Conservation (phyloP, 2,888 invertebrate genomes). For the Pammene fasciana region DNA sequence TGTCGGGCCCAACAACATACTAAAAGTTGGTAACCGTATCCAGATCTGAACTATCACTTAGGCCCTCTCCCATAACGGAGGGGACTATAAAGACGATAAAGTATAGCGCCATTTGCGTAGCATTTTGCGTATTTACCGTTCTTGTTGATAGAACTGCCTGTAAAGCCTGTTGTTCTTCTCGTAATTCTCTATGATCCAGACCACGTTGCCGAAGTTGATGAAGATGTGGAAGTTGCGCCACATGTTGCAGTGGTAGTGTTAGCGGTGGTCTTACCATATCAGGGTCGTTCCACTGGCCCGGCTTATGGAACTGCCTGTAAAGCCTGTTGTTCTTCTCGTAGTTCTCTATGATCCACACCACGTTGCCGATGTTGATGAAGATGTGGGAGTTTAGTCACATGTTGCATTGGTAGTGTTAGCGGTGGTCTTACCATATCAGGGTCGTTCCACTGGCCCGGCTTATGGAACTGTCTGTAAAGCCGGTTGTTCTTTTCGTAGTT, state of each 20-base stretch:
- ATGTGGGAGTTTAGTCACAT: too few species aligned
- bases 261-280: constrained; percentile 83
- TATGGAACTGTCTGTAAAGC: constrained; percentile 77
- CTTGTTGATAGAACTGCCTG: constrained; percentile 64
- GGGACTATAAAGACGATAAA: too few species aligned
- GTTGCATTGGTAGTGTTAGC: too few species aligned
- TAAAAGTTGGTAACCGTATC: too few species aligned
- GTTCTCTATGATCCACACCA: constrained; percentile 80
- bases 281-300: constrained; percentile 89
- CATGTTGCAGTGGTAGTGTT: constrained; percentile 81
- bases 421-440: constrained; percentile 85
- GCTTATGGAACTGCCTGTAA: constrained; percentile 81
- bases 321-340: constrained; percentile 75
- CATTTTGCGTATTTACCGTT: too few species aligned
- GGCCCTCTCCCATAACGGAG: too few species aligned
- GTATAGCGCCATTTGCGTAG: too few species aligned
- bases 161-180: constrained; percentile 72
- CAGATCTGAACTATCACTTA: too few species aligned
- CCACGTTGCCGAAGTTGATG: constrained; percentile 81
- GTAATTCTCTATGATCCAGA: constrained; percentile 81
- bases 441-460: constrained; percentile 89
- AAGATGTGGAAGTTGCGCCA: constrained; percentile 87
- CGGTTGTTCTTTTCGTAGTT: constrained; percentile 79
- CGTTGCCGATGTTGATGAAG: constrained; percentile 69
- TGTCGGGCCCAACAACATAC: too few species aligned